phyloP scores from a whole-genome alignment of 2,888 invertebrate species.

The Drosophila koepferae region DNA sequence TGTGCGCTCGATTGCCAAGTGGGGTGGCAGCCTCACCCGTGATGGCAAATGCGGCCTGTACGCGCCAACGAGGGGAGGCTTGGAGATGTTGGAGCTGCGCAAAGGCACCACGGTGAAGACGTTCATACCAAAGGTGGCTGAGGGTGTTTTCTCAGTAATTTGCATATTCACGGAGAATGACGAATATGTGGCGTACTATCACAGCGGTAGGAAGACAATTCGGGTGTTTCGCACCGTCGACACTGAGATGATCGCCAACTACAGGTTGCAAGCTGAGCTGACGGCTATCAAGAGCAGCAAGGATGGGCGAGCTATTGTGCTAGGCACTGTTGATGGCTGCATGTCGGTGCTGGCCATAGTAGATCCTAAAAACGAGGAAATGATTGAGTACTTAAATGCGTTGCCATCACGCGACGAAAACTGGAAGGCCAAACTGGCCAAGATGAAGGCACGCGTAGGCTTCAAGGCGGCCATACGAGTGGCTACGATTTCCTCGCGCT shows the following conservation, averaged over 20 bases:
- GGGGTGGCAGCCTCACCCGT: slow-evolving; percentile 95
- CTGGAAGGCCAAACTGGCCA: slow-evolving; percentile 90
- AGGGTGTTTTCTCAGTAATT: slow-evolving; percentile 98
- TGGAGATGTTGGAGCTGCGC: slow-evolving; percentile 96
- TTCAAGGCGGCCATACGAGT: slow-evolving; percentile 90
- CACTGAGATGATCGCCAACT: slow-evolving; percentile 96
- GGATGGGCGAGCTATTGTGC: slow-evolving; percentile 92
- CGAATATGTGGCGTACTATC: slow-evolving; percentile 98
- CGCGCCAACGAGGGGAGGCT: slow-evolving; percentile 96
- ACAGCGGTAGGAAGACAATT: slow-evolving; percentile 96
- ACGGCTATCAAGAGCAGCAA: slow-evolving; percentile 92
- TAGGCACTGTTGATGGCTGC: slow-evolving; percentile 97
- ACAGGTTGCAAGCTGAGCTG: slow-evolving; percentile 94
- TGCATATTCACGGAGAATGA: slow-evolving; percentile 97
- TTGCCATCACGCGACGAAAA: slow-evolving; percentile 90
- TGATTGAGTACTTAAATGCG: slow-evolving; percentile 87
- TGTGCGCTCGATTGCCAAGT: slow-evolving; percentile 94
- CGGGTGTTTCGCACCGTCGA: slow-evolving; percentile 96
- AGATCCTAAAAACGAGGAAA: slow-evolving; percentile 89
- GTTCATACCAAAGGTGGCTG: slow-evolving; percentile 96
- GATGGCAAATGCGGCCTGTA: slow-evolving; percentile 96
- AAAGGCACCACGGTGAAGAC: slow-evolving; percentile 95
- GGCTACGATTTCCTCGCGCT: slow-evolving; percentile 86
- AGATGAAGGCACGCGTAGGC: slow-evolving; percentile 88
- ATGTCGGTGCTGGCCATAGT: slow-evolving; percentile 94